A percentile compares a stretch with the other conserved stretches of the same genome.
Evolutionary conservation across 2,113 vertebrate species (phyloP).

Genomic region (Dryoscopus gambensis): DNA sequence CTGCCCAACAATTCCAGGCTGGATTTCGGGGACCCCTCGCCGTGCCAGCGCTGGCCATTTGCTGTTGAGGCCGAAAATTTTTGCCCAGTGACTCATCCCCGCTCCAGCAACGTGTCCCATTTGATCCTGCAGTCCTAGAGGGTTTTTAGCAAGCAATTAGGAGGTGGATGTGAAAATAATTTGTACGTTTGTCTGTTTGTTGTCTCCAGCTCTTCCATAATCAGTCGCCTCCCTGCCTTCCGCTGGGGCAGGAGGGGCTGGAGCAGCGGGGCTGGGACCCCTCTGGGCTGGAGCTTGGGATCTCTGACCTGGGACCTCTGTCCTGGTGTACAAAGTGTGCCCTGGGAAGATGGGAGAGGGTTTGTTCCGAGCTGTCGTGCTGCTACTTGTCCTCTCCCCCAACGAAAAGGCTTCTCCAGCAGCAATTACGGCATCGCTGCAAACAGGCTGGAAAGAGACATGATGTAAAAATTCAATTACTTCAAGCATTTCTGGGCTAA

Average conservation of each 20-base stretch:
- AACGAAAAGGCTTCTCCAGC: slow-evolving; percentile 34
- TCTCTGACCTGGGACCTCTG: slow-evolving; percentile 3
- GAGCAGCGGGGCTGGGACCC: neutral
- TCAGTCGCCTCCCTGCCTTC: slow-evolving; percentile 26
- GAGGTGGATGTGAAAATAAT: slow-evolving; percentile 69
- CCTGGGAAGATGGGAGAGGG: slow-evolving; percentile 32
- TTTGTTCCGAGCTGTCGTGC: slow-evolving; percentile 55
- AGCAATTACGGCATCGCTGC: slow-evolving; percentile 69
- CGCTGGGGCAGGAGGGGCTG: slow-evolving; percentile 28
- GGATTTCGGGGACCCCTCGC: neutral
- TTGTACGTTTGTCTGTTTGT: slow-evolving; percentile 63
- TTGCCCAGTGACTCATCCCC: slow-evolving; percentile 29
- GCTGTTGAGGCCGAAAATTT: slow-evolving; percentile 12
- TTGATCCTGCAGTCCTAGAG: slow-evolving; percentile 58
- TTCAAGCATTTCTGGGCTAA: slow-evolving; percentile 76
- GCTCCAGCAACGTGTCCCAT: slow-evolving; percentile 23
- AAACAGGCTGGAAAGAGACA: slow-evolving; percentile 75
- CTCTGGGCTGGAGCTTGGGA: neutral
- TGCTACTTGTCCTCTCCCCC: slow-evolving; percentile 62
- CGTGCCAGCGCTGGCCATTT: neutral
- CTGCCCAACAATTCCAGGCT: neutral
- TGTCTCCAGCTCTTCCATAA: slow-evolving; percentile 39
- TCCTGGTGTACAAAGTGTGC: slow-evolving; percentile 1
- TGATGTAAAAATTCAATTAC: slow-evolving; percentile 81
- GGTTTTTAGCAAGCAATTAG: slow-evolving; percentile 66